Evolutionary conservation across 1,140 invertebrate genomes (phyloP), one percentile per base, ranked within the genome.

Genomic region (Ptiloglossa arizonensis): DNA sequence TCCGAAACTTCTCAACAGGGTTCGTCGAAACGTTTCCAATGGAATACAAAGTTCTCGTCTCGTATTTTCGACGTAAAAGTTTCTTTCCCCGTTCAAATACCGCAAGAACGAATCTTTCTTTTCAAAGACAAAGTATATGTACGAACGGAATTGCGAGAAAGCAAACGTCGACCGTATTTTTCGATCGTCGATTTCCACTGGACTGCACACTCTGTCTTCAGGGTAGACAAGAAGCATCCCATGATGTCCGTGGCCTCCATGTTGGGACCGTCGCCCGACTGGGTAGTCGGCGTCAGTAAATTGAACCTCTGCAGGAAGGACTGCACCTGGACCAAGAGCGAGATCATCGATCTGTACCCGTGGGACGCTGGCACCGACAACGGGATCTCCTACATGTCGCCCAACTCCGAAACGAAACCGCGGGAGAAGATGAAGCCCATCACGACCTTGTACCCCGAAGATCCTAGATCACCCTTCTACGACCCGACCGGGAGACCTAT

Each of bases 361-460:
- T 99, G 97, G 94, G 98, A 99, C 92, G 97, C 98, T 32, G 98
- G 98, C 15, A 98, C 97, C 1, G 98, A 99, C 89, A 97, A 95
- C 88, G 98, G 98, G 8, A 95, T 97, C n/a, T 95, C 96, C 9
- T 99, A 99, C 89, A 97, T 98, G 95, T 97, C 97, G 0, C 95
- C 96, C 0, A 98, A 98, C 88, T 92, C 95, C 0, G 96, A 97
- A 80, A 98, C 98, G 0, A 93, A 95, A 19, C 98, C 98, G 0
- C 95, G 95, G 38, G 97, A 99, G 91, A 95, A 95, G 81, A 98
- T 99, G 93, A 95, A 95, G 80, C 94, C 95, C 32, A 98, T 99
- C 70, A 98, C 97, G 0, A 96, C 96, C 2, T 96, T 95, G 82
- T 97, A 96, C 90, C 97, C 97, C 0, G 97, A 97, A 89, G 96